A percentile compares a stretch with the other conserved stretches of the same genome.
Conservation (phyloP, 2,888 invertebrate genomes). For the Agrotis puta region DNA sequence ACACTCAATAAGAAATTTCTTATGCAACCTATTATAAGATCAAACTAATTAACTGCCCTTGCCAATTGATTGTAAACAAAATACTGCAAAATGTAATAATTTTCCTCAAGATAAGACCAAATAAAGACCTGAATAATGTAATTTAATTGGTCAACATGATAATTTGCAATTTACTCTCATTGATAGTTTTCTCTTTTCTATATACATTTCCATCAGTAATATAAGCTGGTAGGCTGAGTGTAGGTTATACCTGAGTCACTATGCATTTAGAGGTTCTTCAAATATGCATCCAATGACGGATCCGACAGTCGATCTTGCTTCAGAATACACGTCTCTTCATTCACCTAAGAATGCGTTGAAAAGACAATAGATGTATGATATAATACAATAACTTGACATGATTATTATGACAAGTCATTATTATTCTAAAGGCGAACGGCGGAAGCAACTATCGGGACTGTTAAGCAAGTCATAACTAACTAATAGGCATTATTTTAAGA, state of each 20-base stretch:
- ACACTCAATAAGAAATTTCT: conserved; percentile 7
- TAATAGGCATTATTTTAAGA: conserved; percentile 15
- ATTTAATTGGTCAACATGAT: not conserved
- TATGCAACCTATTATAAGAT: not conserved
- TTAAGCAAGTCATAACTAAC: conserved; percentile 26
- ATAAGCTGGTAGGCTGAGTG: not conserved
- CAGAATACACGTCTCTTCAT: conserved; percentile 14
- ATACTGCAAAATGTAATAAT: conserved; percentile 5
- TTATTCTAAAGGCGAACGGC: conserved; percentile 35
- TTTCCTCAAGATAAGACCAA: conserved; percentile 45
- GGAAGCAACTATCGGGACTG: conserved; percentile 45
- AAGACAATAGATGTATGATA: conserved; percentile 23
- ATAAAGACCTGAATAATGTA: not conserved
- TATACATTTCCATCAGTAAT: too few species aligned
- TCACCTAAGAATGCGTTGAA: conserved; percentile 10
- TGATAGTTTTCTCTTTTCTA: too few species aligned
- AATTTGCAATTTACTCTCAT: too few species aligned
- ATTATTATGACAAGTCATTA: conserved; percentile 50
- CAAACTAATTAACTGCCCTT: conserved; percentile 14
- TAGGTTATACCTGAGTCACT: not conserved
- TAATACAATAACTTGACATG: conserved; percentile 7
- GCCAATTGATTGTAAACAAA: not conserved
- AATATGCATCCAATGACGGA: conserved; percentile 1
- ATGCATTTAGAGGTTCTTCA: not conserved
- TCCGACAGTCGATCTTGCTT: conserved; percentile 8